Percentiles rank a stretch among this genome's conserved stretches.
phyloP scores from a whole-genome alignment of 2,888 invertebrate species.

The Morpho deidamia region DNA sequence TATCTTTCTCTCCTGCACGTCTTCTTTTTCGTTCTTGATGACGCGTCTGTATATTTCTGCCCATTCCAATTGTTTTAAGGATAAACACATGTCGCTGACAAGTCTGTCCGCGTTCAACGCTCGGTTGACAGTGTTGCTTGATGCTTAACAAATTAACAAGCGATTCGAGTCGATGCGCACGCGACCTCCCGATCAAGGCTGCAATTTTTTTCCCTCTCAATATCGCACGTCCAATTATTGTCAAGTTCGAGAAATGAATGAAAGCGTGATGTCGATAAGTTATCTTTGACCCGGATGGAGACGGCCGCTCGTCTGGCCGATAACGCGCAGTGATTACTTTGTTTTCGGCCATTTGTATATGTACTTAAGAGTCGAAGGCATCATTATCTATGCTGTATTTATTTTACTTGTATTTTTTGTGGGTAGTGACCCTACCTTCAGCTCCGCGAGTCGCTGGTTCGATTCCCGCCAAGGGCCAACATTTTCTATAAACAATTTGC shows the following conservation, averaged over 20 bases:
- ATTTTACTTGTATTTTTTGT: too few relatives aligned
- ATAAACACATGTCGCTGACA: conserved; percentile 51
- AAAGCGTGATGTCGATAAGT: conserved; percentile 36
- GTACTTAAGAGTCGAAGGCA: background rate
- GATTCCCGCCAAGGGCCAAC: too few relatives aligned
- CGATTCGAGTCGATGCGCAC: conserved; percentile 33
- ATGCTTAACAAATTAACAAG: conserved; percentile 6
- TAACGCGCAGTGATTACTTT: conserved; percentile 27
- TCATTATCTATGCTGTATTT: background rate
- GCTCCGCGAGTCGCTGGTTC: too few relatives aligned
- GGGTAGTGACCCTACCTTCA: too few relatives aligned
- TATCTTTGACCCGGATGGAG: conserved; percentile 45
- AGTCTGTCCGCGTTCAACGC: conserved; percentile 26
- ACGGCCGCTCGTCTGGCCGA: conserved; percentile 25
- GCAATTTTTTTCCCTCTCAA: conserved; percentile 38
- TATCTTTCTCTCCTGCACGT: conserved; percentile 42
- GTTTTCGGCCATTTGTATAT: conserved; percentile 10
- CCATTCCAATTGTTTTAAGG: conserved; percentile 64
- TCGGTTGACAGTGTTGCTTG: conserved; percentile 33
- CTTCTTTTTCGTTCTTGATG: conserved; percentile 43
- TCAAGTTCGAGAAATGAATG: conserved; percentile 35
- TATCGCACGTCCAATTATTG: conserved; percentile 33
- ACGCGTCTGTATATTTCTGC: conserved; percentile 58
- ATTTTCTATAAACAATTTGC: too few relatives aligned
- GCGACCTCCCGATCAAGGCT: conserved; percentile 49